Conservation (phyloP, 2,888 invertebrate genomes). For the Diadegma fenestrale region DNA sequence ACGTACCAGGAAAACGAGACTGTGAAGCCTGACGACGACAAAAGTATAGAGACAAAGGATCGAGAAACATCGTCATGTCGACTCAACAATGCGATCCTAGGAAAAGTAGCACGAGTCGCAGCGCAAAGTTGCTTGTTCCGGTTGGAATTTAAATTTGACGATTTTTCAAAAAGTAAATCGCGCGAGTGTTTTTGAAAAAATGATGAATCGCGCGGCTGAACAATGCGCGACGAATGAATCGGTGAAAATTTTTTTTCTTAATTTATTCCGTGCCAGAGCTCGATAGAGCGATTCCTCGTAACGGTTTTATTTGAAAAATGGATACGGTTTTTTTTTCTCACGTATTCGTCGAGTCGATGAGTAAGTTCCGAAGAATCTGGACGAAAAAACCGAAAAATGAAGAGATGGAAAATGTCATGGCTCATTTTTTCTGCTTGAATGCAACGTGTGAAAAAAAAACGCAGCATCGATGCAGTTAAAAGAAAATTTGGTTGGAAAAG, state of each 20-base stretch:
- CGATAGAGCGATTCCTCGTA: no score
- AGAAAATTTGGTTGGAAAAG: no score
- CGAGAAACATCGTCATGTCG: constrained; percentile 49
- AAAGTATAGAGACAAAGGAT: constrained; percentile 60
- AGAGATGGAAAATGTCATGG: neutral
- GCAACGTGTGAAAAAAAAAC: neutral
- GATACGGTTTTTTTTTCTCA: neutral
- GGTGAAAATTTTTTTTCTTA: neutral
- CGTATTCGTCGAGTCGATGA: neutral
- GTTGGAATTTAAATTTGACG: no score
- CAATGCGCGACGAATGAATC: neutral
- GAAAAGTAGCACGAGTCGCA: no score
- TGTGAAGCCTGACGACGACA: constrained; percentile 31
- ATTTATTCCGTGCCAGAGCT: no score
- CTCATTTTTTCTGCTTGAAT: neutral
- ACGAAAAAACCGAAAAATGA: neutral
- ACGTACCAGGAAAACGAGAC: constrained; percentile 41
- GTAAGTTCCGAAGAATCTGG: constrained; percentile 1
- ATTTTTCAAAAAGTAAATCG: no score
- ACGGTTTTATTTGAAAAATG: neutral
- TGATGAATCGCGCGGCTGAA: no score
- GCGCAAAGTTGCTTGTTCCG: no score
- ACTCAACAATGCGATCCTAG: no score
- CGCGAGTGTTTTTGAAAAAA: no score
- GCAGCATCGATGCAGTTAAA: no score